Percentiles rank a stretch among this genome's conserved stretches.
These are phyloP conservation scores for Thripadectes ignobilis DNA, from an alignment of 2,797 vertebrate species.

Conservation along the genomic window DNA sequence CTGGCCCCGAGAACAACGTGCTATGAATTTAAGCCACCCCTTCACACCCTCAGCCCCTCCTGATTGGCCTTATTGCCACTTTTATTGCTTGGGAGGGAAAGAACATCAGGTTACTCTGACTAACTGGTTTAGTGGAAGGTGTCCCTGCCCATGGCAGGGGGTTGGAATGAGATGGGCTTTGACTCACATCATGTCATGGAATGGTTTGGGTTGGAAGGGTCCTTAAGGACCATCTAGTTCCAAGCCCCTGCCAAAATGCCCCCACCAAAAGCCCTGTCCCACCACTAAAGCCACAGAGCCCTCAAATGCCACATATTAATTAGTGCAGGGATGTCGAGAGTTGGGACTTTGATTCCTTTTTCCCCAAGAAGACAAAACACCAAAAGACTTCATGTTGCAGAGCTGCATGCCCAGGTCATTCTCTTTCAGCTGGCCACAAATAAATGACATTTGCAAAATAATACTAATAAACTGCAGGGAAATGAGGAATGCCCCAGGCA, in stretches of 20 bases:
- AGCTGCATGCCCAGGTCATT: neutral
- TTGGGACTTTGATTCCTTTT: neutral
- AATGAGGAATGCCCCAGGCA: neutral
- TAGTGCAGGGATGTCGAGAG: neutral
- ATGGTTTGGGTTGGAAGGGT: neutral
- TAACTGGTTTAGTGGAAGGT: neutral
- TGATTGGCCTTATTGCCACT: neutral
- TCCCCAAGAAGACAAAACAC: neutral
- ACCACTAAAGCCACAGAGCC: neutral
- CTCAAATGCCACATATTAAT: neutral
- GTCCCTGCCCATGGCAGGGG: neutral
- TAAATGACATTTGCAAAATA: neutral
- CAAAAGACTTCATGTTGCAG: neutral
- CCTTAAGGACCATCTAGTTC: neutral
- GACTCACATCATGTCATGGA: neutral
- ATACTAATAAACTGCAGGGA: too few relatives aligned
- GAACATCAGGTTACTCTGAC: neutral
- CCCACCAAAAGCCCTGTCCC: neutral
- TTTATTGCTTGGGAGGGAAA: neutral
- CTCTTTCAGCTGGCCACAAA: neutral
- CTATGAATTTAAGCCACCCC: neutral
- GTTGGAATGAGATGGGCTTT: neutral
- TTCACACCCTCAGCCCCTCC: neutral
- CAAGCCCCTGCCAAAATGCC: neutral
- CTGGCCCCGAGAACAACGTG: neutral